phyloP scores from a whole-genome alignment of 2,888 invertebrate species.

The Stomorhina lunata region DNA sequence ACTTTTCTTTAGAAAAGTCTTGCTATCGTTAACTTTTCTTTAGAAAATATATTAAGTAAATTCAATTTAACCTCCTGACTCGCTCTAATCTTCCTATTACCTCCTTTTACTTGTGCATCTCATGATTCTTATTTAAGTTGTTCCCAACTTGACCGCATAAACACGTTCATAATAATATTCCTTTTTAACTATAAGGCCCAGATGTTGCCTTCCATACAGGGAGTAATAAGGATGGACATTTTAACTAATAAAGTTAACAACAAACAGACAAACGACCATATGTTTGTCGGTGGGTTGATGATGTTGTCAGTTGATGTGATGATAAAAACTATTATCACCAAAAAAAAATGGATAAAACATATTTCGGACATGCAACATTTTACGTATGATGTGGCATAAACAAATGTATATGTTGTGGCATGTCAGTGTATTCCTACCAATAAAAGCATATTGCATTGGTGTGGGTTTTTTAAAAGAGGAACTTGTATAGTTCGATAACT shows the following conservation, averaged over 20 bases:
- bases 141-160: slow-evolving; percentile 45
- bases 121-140: background rate
- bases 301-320: slow-evolving; percentile 53
- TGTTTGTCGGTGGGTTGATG: slow-evolving; percentile 55
- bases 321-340: slow-evolving; percentile 59
- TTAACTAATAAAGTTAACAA: slow-evolving; percentile 61
- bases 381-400: slow-evolving; percentile 10
- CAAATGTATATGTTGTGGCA: no score
- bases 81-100: no score
- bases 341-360: slow-evolving; percentile 27
- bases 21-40: no score
- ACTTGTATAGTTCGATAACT: slow-evolving; percentile 23
- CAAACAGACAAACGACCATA: no score
- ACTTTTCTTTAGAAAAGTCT: no score
- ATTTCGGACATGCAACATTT: slow-evolving; percentile 56
- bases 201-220: slow-evolving; percentile 52
- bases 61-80: no score
- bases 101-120: background rate
- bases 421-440: no score
- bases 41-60: no score
- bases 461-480: no score
- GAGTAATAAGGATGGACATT: slow-evolving; percentile 8
- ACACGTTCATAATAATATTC: slow-evolving; percentile 59
- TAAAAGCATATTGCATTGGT: no score
- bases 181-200: slow-evolving; percentile 43